phyloP scores from a whole-genome alignment of 2,888 invertebrate genomes.

The Alviniconcha strummeri region DNA sequence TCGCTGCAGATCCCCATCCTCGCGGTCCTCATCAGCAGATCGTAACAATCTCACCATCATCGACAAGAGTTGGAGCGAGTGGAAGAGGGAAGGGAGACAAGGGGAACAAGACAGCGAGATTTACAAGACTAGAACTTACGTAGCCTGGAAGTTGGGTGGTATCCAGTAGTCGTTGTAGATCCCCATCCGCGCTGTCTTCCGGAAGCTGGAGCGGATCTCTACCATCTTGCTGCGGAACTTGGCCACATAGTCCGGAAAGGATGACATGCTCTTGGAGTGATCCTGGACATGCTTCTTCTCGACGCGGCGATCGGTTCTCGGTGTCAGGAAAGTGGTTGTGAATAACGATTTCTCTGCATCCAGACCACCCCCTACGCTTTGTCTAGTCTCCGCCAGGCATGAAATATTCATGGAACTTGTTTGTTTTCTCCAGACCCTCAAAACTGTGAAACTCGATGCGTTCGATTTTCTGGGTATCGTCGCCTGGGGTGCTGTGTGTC shows the following conservation, averaged over 20 bases:
- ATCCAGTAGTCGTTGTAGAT: constrained; percentile 61
- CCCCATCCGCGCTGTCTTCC: constrained; percentile 55
- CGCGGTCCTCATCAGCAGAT: constrained; percentile 43
- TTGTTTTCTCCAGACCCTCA: no score
- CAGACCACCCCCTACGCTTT: background rate
- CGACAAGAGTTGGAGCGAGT: no score
- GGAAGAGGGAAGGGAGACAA: no score
- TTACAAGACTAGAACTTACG: background rate
- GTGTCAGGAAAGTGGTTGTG: background rate
- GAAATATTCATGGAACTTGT: background rate
- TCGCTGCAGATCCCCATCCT: constrained; percentile 56
- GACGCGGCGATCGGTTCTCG: background rate
- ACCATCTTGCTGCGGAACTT: constrained; percentile 64
- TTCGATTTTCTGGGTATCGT: background rate
- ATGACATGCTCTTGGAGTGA: constrained; percentile 49
- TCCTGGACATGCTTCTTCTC: background rate
- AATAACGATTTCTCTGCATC: background rate
- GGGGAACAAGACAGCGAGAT: no score
- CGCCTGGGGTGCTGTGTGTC: background rate
- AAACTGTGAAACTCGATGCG: no score
- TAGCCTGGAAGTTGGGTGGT: constrained; percentile 38
- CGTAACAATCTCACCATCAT: no score
- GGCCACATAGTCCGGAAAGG: constrained; percentile 64
- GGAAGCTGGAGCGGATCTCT: constrained; percentile 60
- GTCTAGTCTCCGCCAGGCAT: constrained; percentile 4